Evolutionary conservation across 2,888 invertebrate genomes (phyloP).

Genomic region (Timema podura): DNA sequence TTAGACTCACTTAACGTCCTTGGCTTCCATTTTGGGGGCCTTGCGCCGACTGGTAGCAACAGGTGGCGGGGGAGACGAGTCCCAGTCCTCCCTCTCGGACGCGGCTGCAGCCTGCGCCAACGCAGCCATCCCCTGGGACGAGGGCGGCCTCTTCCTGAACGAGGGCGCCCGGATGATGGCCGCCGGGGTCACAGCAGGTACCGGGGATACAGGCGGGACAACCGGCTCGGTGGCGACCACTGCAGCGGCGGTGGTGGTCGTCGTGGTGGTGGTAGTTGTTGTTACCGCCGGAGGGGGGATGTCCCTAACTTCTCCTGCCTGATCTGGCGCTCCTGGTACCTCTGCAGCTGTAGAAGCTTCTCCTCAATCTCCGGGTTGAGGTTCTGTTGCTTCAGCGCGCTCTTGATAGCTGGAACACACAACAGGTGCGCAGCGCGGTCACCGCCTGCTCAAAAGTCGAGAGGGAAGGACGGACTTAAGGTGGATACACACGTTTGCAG

Average conservation of each 20-base stretch:
- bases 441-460: too few species aligned
- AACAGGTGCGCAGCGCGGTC: background rate
- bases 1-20: slow-evolving; percentile 35
- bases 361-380: slow-evolving; percentile 90
- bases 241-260: slow-evolving; percentile 36
- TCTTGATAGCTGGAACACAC: slow-evolving; percentile 71
- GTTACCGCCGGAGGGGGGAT: slow-evolving; percentile 29
- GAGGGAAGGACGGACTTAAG: too few species aligned
- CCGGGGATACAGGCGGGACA: slow-evolving; percentile 12
- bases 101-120: slow-evolving; percentile 17
- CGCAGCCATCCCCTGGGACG: slow-evolving; percentile 16
- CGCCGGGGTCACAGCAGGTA: background rate
- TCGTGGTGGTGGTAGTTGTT: slow-evolving; percentile 36
- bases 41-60: slow-evolving; percentile 23
- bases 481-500: too few species aligned
- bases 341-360: slow-evolving; percentile 80
- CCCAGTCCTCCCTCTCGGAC: slow-evolving; percentile 25
- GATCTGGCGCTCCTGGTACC: slow-evolving; percentile 78
- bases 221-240: background rate
- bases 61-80: slow-evolving; percentile 1
- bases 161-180: slow-evolving; percentile 17
- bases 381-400: slow-evolving; percentile 87
- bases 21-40: slow-evolving; percentile 30
- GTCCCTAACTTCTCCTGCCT: slow-evolving; percentile 49
- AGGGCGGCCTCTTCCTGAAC: slow-evolving; percentile 40